Conservation (phyloP, 2,888 invertebrate genomes). For the Folsomia manolachei region DNA sequence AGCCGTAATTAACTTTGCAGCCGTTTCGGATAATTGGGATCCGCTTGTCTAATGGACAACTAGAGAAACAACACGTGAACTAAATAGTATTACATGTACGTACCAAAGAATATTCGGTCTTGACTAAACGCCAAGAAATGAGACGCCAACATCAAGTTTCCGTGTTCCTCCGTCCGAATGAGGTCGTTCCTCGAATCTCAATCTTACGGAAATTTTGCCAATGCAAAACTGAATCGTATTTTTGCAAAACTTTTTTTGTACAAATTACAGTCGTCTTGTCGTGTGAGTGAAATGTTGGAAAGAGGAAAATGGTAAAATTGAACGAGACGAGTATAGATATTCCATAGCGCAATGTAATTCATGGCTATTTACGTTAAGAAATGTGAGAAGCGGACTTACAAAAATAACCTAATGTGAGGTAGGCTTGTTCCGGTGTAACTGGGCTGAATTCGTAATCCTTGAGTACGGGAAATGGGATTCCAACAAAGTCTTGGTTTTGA, state of each 20-base stretch:
- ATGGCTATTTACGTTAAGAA: too few relatives aligned
- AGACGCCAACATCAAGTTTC: not conserved
- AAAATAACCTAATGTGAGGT: conserved; percentile 95
- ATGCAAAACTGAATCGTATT: not conserved
- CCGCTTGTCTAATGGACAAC: not conserved
- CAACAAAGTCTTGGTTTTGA: conserved; percentile 87
- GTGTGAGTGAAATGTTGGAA: too few relatives aligned
- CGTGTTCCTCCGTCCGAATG: not conserved
- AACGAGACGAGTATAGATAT: not conserved
- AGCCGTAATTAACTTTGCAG: not conserved
- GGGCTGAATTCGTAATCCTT: conserved; percentile 62
- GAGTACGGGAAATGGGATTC: conserved; percentile 80
- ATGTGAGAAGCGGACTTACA: conserved; percentile 74
- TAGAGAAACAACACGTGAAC: too few relatives aligned
- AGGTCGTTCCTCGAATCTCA: not conserved
- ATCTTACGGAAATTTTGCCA: not conserved
- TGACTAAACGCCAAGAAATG: not conserved
- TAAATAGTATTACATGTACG: too few relatives aligned
- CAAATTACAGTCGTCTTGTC: not conserved
- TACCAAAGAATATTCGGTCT: not conserved
- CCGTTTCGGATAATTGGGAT: not conserved
- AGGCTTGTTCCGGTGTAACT: conserved; percentile 89
- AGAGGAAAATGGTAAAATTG: not conserved
- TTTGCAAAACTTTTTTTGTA: not conserved
- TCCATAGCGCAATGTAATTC: too few relatives aligned